phyloP scores from a whole-genome alignment of 2,113 vertebrate genomes.

The Chitala chitala region DNA sequence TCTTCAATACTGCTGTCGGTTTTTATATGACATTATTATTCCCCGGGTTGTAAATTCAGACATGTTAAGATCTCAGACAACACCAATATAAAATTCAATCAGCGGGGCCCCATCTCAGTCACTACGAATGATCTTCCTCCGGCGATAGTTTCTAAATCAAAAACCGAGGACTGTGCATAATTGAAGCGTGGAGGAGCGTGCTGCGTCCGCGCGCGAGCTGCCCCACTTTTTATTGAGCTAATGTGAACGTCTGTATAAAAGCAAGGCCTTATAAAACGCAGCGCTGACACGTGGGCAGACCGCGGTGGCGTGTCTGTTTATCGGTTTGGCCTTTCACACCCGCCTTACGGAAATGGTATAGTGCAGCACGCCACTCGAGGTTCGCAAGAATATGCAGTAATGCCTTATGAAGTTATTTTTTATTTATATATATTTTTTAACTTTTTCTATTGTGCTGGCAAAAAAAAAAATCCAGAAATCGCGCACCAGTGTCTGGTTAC shows the following conservation, averaged over 20 bases:
- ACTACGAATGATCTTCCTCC: slow-evolving; percentile 36
- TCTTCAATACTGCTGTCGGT: slow-evolving; percentile 51
- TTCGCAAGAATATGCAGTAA: not conserved
- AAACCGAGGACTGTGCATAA: slow-evolving; percentile 63
- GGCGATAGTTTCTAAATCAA: slow-evolving; percentile 65
- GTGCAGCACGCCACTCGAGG: slow-evolving; percentile 2
- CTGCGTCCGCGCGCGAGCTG: slow-evolving; percentile 29
- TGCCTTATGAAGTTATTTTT: not conserved
- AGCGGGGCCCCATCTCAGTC: slow-evolving; percentile 54
- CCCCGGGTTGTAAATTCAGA: slow-evolving; percentile 68
- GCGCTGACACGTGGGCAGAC: slow-evolving; percentile 39
- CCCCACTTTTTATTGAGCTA: slow-evolving; percentile 52
- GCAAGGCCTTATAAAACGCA: slow-evolving; percentile 50
- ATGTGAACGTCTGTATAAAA: slow-evolving; percentile 51
- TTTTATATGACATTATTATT: slow-evolving; percentile 76
- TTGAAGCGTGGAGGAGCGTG: slow-evolving; percentile 37
- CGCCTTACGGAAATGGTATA: slow-evolving; percentile 18
- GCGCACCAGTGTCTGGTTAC: too few relatives aligned
- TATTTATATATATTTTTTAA: not conserved
- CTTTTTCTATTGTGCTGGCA: not conserved
- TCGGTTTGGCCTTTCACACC: slow-evolving; percentile 23
- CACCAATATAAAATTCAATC: slow-evolving; percentile 73
- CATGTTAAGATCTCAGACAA: slow-evolving; percentile 71
- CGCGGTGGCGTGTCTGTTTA: slow-evolving; percentile 43
- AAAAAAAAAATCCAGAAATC: not conserved